phyloP scores from a whole-genome alignment of 2,113 vertebrate genomes.

The human region GRCh38 chr1:7274001-7274500 shows the following conservation, averaged over 20 bases:
- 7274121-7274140: slow-evolving; percentile 5
- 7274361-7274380: neutral
- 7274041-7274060: neutral
- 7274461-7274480: neutral
- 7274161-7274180: neutral
- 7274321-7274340: neutral
- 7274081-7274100: neutral
- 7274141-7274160: neutral
- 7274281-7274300: neutral
- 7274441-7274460: neutral
- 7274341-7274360: neutral
- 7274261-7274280: neutral
- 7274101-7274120: neutral
- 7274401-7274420: neutral
- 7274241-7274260: neutral
- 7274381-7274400: neutral
- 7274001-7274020: neutral
- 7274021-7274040: neutral
- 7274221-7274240: neutral
- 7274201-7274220: neutral
- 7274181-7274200: neutral
- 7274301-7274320: neutral
- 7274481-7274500: neutral
- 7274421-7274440: neutral
- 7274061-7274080: neutral